Evolutionary conservation across 2,113 vertebrate genomes (phyloP).

Genomic region (Podilymbus podiceps): DNA sequence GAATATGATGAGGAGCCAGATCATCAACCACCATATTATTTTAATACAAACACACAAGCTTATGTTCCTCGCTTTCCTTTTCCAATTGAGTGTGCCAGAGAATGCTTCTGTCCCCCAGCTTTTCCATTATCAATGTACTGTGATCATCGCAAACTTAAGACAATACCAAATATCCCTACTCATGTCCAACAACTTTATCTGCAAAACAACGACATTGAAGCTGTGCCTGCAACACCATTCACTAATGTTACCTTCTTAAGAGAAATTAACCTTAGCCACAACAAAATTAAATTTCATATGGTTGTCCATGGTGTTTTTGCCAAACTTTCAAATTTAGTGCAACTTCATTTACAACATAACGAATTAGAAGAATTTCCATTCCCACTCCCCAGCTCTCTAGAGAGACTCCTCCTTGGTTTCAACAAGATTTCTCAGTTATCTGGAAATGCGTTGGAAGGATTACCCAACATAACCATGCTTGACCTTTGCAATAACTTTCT

Average conservation of each 20-base stretch:
- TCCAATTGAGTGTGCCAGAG: constrained; percentile 66
- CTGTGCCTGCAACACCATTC: constrained; percentile 72
- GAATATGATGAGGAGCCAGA: constrained; percentile 71
- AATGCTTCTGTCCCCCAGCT: constrained; percentile 79
- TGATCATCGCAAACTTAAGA: constrained; percentile 77
- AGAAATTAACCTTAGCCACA: constrained; percentile 82
- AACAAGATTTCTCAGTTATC: constrained; percentile 76
- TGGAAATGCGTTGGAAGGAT: constrained; percentile 55
- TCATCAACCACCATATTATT: constrained; percentile 54
- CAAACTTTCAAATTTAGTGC: constrained; percentile 72
- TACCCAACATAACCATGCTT: constrained; percentile 78
- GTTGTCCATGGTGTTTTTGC: constrained; percentile 76
- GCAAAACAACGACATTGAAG: constrained; percentile 81
- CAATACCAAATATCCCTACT: constrained; percentile 76
- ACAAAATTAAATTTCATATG: constrained; percentile 77
- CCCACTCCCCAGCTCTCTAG: constrained; percentile 77
- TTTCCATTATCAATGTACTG: constrained; percentile 82
- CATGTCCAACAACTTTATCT: constrained; percentile 79
- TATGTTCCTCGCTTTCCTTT: constrained; percentile 20
- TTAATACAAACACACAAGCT: constrained; percentile 52
- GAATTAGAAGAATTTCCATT: constrained; percentile 78
- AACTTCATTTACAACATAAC: constrained; percentile 81
- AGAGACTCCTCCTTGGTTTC: constrained; percentile 77
- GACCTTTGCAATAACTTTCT: constrained; percentile 80
- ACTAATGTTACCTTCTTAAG: constrained; percentile 75